Percentiles rank a stretch among this genome's conserved stretches.
Evolutionary conservation across 2,113 vertebrate species (phyloP).

Genomic region (Prietella phreatophila): DNA sequence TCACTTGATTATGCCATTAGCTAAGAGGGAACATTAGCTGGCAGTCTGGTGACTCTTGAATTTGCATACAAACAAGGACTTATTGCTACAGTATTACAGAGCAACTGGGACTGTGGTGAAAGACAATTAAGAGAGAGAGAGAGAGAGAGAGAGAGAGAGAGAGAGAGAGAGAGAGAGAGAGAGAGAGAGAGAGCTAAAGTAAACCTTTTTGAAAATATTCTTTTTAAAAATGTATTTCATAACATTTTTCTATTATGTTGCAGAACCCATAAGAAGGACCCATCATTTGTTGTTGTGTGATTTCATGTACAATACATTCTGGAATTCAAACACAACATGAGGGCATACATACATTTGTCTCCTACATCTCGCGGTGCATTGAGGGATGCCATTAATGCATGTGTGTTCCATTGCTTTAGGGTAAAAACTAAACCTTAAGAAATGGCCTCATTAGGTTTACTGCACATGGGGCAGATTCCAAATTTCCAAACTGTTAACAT

Average conservation of each 20-base stretch:
- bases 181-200: background rate
- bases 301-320: background rate
- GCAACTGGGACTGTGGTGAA: background rate
- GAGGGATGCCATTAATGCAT: background rate
- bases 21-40: conserved; percentile 19
- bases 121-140: background rate
- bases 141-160: background rate
- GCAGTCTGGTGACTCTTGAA: conserved; percentile 14
- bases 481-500: conserved; percentile 19
- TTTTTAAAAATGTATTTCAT: background rate
- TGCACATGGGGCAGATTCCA: conserved; percentile 7
- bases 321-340: background rate
- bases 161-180: background rate
- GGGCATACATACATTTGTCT: background rate
- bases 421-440: background rate
- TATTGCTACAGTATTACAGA: background rate
- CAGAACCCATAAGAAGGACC: background rate
- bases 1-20: conserved; percentile 37
- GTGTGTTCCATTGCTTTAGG: conserved; percentile 15
- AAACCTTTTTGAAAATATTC: background rate
- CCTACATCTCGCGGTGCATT: background rate
- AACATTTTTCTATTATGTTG: background rate
- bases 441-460: conserved; percentile 22
- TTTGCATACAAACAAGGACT: conserved; percentile 45
- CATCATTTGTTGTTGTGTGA: background rate